A percentile compares a stretch with the other conserved stretches of the same genome.
phyloP scores from a whole-genome alignment of 2,113 vertebrate species.

The Dolichotis patagonum region DNA sequence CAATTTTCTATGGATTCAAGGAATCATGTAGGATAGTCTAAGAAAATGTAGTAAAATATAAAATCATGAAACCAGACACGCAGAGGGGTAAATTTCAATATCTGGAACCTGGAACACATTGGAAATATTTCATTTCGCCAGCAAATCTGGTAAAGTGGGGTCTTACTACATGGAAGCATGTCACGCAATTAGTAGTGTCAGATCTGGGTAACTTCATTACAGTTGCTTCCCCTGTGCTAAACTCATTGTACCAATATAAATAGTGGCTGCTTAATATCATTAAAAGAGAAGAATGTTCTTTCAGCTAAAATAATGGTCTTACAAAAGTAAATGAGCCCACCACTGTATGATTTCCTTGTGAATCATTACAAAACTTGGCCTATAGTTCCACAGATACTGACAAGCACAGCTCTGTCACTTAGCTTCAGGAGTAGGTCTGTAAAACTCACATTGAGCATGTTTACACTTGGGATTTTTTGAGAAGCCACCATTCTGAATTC shows the following conservation, averaged over 20 bases:
- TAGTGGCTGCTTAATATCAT: constrained; percentile 80
- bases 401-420: constrained; percentile 29
- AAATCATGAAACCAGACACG: background rate
- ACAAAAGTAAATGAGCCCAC: constrained; percentile 79
- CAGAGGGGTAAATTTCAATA: background rate
- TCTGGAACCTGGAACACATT: background rate
- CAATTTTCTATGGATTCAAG: constrained; percentile 31
- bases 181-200: constrained; percentile 69
- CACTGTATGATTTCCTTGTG: constrained; percentile 64
- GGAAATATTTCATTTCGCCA: background rate
- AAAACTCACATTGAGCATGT: constrained; percentile 36
- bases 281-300: constrained; percentile 81
- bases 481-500: background rate
- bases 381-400: constrained; percentile 70
- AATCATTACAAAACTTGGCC: constrained; percentile 37
- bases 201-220: constrained; percentile 62
- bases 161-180: background rate
- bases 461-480: constrained; percentile 41
- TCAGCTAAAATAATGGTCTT: constrained; percentile 75
- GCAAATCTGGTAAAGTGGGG: background rate
- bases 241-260: constrained; percentile 78
- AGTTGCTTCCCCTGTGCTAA: constrained; percentile 68
- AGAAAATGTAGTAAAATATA: background rate
- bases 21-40: constrained; percentile 21
- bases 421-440: constrained; percentile 33